Conservation (phyloP, 2,797 vertebrate genomes). For the Tympanoctomys barrerae region DNA sequence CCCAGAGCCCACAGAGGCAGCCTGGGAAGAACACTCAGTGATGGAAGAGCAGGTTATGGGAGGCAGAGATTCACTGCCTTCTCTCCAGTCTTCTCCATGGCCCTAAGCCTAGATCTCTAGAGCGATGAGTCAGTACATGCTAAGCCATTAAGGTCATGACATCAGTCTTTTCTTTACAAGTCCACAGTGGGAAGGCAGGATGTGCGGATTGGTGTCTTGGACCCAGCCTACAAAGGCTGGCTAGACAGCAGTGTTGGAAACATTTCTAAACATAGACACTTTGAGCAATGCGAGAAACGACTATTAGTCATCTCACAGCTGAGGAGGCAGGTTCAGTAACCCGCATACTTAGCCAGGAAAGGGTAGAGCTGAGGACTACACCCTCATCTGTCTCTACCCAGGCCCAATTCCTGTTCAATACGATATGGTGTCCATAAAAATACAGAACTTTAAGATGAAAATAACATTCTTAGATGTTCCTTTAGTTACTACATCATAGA, state of each 20-base stretch:
- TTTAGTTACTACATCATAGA: background rate
- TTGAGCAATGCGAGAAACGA: background rate
- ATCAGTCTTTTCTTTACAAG: background rate
- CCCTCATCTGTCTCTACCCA: background rate
- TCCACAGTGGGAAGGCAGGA: background rate
- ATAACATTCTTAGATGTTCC: background rate
- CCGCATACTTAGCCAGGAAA: background rate
- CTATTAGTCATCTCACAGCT: slow-evolving; percentile 25
- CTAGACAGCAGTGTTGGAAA: background rate
- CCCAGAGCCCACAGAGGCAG: background rate
- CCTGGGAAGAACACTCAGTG: background rate
- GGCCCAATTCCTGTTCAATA: background rate
- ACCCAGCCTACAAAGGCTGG: background rate
- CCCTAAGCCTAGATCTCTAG: slow-evolving; percentile 32
- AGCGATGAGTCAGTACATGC: slow-evolving; percentile 57
- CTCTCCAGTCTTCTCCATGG: background rate
- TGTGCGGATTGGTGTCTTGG: background rate
- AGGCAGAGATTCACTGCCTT: background rate
- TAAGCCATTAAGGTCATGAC: slow-evolving; percentile 31
- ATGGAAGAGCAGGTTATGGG: background rate
- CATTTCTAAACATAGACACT: slow-evolving; percentile 17
- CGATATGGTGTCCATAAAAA: background rate
- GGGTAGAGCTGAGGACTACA: background rate
- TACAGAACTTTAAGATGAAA: background rate
- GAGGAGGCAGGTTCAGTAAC: background rate